phyloP scores from a whole-genome alignment of 2,797 vertebrate genomes.

The Gastrophryne carolinensis region DNA sequence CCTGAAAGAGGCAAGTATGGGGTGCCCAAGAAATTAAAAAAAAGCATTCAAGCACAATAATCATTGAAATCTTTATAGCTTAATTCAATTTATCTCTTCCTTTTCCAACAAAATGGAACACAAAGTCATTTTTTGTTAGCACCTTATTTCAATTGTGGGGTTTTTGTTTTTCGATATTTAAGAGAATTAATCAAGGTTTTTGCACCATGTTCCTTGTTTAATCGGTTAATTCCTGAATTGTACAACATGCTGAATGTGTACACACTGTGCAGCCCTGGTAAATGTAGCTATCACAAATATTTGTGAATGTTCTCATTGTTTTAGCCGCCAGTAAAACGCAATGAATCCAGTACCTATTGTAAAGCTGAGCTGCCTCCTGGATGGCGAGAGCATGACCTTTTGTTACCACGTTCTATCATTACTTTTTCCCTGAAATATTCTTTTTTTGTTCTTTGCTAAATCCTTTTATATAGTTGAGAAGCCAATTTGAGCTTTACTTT shows the following conservation, averaged over 20 bases:
- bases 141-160: background rate
- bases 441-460: background rate
- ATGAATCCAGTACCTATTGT: conserved; percentile 7
- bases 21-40: too few relatives aligned
- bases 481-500: conserved; percentile 23
- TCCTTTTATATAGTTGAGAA: conserved; percentile 15
- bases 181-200: background rate
- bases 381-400: background rate
- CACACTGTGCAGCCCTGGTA: background rate
- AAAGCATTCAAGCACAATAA: too few relatives aligned
- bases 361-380: background rate
- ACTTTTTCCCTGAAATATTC: conserved; percentile 8
- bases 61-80: too few relatives aligned
- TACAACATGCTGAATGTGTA: background rate
- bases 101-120: too few relatives aligned
- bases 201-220: background rate
- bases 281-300: background rate
- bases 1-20: too few relatives aligned
- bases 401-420: conserved; percentile 26
- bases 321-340: background rate
- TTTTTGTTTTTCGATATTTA: background rate
- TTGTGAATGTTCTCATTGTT: conserved; percentile 12
- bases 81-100: too few relatives aligned
- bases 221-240: background rate
- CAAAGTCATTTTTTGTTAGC: background rate